Percentiles rank a stretch among this genome's conserved stretches.
phyloP scores from a whole-genome alignment of 2,797 vertebrate genomes.

The Apogon hyalosoma region DNA sequence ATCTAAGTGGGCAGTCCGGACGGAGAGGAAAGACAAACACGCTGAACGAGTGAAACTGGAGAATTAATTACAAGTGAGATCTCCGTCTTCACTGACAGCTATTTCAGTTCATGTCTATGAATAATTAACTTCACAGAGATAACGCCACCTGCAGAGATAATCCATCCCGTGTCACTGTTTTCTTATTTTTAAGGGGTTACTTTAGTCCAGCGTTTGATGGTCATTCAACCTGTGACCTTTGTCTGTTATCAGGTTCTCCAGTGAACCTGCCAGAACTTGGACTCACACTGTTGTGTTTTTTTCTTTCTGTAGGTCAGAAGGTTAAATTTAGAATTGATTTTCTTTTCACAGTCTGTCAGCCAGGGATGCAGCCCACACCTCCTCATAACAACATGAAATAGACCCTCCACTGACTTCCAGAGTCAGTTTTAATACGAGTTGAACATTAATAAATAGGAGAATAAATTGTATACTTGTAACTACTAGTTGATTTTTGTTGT shows the following conservation, averaged over 20 bases:
- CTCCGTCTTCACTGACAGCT: neutral
- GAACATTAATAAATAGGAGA: no score
- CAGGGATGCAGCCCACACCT: constrained; percentile 23
- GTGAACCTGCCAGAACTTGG: constrained; percentile 33
- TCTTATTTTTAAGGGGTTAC: neutral
- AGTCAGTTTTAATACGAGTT: no score
- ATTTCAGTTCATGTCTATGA: neutral
- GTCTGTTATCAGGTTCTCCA: constrained; percentile 13
- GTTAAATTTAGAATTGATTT: constrained; percentile 38
- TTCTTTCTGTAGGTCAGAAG: constrained; percentile 28
- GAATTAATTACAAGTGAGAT: constrained; percentile 1
- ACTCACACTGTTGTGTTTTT: constrained; percentile 3
- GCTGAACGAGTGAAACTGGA: constrained; percentile 3
- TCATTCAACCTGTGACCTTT: constrained; percentile 25
- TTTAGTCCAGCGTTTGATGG: constrained; percentile 20
- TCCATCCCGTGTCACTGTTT: neutral
- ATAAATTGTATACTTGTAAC: no score
- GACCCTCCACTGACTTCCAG: no score
- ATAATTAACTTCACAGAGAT: neutral
- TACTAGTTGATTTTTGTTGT: no score
- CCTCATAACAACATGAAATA: neutral
- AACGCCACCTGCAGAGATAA: neutral
- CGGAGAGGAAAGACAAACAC: neutral
- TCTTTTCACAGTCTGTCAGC: constrained; percentile 15
- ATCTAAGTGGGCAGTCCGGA: neutral